These are phyloP conservation scores for Heliconius nattereri DNA, from an alignment of 1,140 invertebrate genomes.

Conservation along the genomic window DNA sequence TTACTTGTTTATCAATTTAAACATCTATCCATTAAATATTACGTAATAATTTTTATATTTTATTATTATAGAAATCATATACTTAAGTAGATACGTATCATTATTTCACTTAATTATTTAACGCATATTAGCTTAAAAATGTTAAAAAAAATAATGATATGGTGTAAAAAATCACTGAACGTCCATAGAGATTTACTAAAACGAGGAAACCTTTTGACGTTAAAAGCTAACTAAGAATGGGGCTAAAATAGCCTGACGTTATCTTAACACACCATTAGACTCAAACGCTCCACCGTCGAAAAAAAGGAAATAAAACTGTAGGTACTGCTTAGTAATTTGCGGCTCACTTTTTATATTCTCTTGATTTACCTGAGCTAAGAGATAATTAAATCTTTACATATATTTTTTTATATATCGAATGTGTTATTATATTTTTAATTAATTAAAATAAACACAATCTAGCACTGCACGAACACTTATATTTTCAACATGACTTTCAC, in stretches of 20 bases:
- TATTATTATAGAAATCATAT: too few species aligned
- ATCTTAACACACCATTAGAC: constrained; percentile 74
- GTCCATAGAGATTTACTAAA: constrained; percentile 3
- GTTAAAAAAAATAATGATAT: background rate
- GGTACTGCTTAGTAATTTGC: constrained; percentile 53
- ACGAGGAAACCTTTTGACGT: constrained; percentile 37
- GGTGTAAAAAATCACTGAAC: background rate
- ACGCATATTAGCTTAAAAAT: too few species aligned
- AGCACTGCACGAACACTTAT: constrained; percentile 56
- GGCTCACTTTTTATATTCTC: constrained; percentile 52
- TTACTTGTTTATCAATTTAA: too few species aligned
- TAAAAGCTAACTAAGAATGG: constrained; percentile 46
- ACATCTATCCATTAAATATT: too few species aligned
- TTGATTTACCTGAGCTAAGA: constrained; percentile 48
- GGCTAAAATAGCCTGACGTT: constrained; percentile 53
- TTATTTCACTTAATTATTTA: too few species aligned
- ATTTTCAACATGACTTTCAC: constrained; percentile 7
- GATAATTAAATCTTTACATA: background rate
- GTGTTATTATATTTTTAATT: background rate
- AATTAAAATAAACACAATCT: constrained; percentile 13
- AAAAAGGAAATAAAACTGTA: constrained; percentile 61
- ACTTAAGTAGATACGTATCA: too few species aligned
- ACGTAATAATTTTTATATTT: too few species aligned
- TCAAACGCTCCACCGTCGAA: constrained; percentile 59
- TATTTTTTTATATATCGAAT: background rate